phyloP scores from a whole-genome alignment of 2,888 invertebrate genomes.

The Cerceris rybyensis region DNA sequence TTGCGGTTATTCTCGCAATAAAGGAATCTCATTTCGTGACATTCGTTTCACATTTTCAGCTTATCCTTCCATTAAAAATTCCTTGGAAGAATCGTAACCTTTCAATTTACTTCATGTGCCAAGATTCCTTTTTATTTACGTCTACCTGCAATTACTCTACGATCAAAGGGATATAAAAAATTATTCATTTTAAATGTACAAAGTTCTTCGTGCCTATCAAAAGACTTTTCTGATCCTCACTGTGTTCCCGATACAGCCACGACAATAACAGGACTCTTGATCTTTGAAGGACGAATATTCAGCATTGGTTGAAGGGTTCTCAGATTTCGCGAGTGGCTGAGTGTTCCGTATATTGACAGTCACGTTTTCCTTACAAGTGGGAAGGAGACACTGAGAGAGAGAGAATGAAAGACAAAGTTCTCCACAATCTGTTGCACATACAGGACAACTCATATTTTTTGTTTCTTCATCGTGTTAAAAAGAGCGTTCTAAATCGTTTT shows the following conservation, averaged over 20 bases:
- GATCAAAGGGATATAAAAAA: too few relatives aligned
- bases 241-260: background rate
- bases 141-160: too few relatives aligned
- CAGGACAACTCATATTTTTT: background rate
- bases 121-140: too few relatives aligned
- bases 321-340: constrained; percentile 44
- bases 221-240: too few relatives aligned
- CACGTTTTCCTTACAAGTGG: constrained; percentile 26
- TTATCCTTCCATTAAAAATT: too few relatives aligned
- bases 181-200: too few relatives aligned
- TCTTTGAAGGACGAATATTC: constrained; percentile 38
- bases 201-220: too few relatives aligned
- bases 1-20: too few relatives aligned
- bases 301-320: constrained; percentile 30
- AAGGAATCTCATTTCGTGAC: too few relatives aligned
- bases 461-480: background rate
- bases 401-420: background rate
- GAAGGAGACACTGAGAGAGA: background rate
- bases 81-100: too few relatives aligned
- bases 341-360: constrained; percentile 47
- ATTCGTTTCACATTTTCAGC: too few relatives aligned
- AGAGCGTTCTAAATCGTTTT: background rate
- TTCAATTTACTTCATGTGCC: too few relatives aligned
- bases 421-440: constrained; percentile 39
- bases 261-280: constrained; percentile 31